These are phyloP conservation scores for Eupithecia tripunctaria DNA, from an alignment of 2,888 invertebrate genomes.

Conservation along the genomic window DNA sequence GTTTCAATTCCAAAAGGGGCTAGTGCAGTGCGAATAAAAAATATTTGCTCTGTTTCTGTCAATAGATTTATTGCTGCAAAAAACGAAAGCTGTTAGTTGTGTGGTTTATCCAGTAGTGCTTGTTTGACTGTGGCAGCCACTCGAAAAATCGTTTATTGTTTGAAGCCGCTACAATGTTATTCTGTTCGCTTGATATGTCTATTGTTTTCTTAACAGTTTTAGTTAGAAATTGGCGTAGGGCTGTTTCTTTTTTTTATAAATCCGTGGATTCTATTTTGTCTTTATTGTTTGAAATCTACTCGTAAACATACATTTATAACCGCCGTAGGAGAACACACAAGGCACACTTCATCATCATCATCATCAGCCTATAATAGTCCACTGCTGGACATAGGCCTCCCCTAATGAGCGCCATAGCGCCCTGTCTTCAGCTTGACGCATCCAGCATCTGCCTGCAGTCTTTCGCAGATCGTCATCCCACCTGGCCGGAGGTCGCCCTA, in stretches of 20 bases:
- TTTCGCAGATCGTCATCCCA: too few species aligned
- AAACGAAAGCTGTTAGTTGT: slow-evolving; percentile 45
- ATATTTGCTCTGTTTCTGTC: slow-evolving; percentile 51
- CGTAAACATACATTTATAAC: too few species aligned
- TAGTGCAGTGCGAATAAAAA: slow-evolving; percentile 44
- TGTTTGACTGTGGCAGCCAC: slow-evolving; percentile 19
- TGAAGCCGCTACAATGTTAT: neutral
- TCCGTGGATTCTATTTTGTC: neutral
- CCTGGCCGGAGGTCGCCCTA: too few species aligned
- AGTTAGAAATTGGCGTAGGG: neutral
- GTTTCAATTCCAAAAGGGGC: slow-evolving; percentile 43
- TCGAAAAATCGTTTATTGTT: slow-evolving; percentile 14
- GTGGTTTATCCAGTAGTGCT: slow-evolving; percentile 28
- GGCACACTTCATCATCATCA: too few species aligned
- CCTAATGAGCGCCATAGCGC: too few species aligned
- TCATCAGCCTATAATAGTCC: too few species aligned
- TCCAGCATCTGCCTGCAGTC: too few species aligned
- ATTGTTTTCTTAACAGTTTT: neutral
- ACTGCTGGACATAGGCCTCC: too few species aligned
- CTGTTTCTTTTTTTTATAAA: neutral
- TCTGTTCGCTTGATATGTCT: neutral
- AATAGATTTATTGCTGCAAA: slow-evolving; percentile 52
- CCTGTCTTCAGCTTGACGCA: too few species aligned
- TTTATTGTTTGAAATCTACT: neutral
- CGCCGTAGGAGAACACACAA: too few species aligned